Conservation (phyloP, 2,888 invertebrate species). For the Pimpla rufipes region DNA sequence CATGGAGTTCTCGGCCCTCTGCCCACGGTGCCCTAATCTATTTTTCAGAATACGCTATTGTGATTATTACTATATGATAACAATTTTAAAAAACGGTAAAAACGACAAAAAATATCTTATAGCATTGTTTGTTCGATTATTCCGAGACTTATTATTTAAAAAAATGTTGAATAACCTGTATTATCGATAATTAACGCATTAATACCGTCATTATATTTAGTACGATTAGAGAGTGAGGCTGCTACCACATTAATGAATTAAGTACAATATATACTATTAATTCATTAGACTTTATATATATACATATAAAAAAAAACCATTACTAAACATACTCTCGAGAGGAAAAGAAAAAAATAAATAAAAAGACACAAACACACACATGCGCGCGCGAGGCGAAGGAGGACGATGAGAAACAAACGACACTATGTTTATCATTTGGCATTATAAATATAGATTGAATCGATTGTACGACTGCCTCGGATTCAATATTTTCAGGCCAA, state of each 20-base stretch:
- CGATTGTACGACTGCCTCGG: constrained; percentile 73
- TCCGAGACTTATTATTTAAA: constrained; percentile 81
- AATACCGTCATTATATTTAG: constrained; percentile 84
- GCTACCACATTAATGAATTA: constrained; percentile 85
- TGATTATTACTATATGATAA: constrained; percentile 84
- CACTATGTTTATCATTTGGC: constrained; percentile 74
- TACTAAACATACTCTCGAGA: constrained; percentile 78
- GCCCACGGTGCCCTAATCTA: constrained; percentile 84
- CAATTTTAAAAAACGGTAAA: constrained; percentile 73
- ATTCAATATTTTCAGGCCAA: constrained; percentile 70
- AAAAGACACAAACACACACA: too few relatives aligned
- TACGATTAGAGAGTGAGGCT: constrained; percentile 85
- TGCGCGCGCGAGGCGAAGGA: constrained; percentile 12
- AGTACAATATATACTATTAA: constrained; percentile 84
- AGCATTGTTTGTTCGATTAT: constrained; percentile 81
- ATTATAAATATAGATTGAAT: constrained; percentile 70
- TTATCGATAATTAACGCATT: constrained; percentile 84
- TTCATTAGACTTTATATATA: constrained; percentile 85
- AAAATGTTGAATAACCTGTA: constrained; percentile 82
- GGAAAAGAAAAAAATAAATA: constrained; percentile 27
- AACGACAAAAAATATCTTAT: constrained; percentile 67
- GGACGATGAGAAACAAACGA: constrained; percentile 58
- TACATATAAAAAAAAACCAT: constrained; percentile 74
- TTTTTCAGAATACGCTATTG: constrained; percentile 85
- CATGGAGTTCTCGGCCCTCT: constrained; percentile 79